Base-by-base conservation (phyloP, 2,888 invertebrate genomes). In the Phaedon cochleariae region DNA sequence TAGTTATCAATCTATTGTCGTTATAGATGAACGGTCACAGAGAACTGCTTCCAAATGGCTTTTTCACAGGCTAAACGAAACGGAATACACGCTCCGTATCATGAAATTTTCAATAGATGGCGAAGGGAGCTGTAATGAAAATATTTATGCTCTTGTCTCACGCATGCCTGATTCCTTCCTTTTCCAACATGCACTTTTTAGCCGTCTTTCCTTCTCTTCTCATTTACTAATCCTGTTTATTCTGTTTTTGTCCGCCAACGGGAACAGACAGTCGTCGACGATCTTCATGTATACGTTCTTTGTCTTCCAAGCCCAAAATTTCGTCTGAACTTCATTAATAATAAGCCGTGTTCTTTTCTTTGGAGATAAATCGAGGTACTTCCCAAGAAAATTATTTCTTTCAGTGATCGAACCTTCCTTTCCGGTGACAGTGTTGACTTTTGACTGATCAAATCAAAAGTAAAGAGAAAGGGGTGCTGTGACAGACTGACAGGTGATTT, bases 281-380 rank as follows among this genome's bases (percentile, higher is more conserved):
- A n/a, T n/a, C 29, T 45, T 57, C 26, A 26, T 70, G 70, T 71
- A 73, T 73, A 68, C 66, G 73, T 75, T 76, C 77, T 78, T 76
- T 77, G 77, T 78, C 76, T 77, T 76, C 75, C 74, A 72, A 67
- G 67, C 64, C 67, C 66, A 70, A 72, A 70, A 73, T 72, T 67
- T 15, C 57, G 69, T 64, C 65, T 68, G 70, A 73, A 74, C 70
- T 69, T 59, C 57, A 64, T 62, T 62, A 67, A 66, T 60, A 58
- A 60, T 34, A 4, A 54, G 51, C 51, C 55, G 45, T 34, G 20
- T 51, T 51, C 4, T 48, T 46, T 61, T 31, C 48, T 59, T 54
- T 49, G 53, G 49, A 46, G 53, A 41, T 64, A 68, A 69, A 69
- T 62, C 31, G 15, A 41, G 7, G 22, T 21, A 31, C 26, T 48